Conservation (phyloP, 2,888 invertebrate genomes). For the Aphelenchoides bicaudatus region DNA sequence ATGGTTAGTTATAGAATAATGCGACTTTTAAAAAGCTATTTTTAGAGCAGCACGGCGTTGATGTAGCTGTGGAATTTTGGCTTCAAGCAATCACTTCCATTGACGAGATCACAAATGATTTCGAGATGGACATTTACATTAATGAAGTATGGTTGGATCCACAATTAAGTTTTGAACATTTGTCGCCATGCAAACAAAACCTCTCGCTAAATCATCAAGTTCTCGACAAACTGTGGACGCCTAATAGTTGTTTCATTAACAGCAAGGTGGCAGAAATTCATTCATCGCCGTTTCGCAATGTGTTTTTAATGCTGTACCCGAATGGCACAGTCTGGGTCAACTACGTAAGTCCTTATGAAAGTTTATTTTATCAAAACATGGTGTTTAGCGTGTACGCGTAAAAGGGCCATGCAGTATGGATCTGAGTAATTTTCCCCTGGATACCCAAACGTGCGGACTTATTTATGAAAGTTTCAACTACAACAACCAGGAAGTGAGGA, state of each 20-base stretch:
- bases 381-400: slow-evolving; percentile 45
- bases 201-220: slow-evolving; percentile 58
- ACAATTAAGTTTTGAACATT: slow-evolving; percentile 50
- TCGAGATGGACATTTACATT: slow-evolving; percentile 61
- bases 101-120: slow-evolving; percentile 59
- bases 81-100: slow-evolving; percentile 60
- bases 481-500: slow-evolving; percentile 59
- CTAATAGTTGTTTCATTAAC: slow-evolving; percentile 58
- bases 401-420: slow-evolving; percentile 59
- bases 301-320: slow-evolving; percentile 60
- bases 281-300: slow-evolving; percentile 57
- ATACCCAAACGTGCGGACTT: slow-evolving; percentile 54
- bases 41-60: slow-evolving; percentile 52
- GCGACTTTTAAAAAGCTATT: not conserved
- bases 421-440: slow-evolving; percentile 56
- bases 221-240: slow-evolving; percentile 44
- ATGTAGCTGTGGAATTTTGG: slow-evolving; percentile 60
- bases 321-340: slow-evolving; percentile 60
- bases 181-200: slow-evolving; percentile 60
- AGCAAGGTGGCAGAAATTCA: slow-evolving; percentile 59
- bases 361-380: slow-evolving; percentile 6
- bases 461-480: slow-evolving; percentile 60
- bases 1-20: slow-evolving; percentile 28
- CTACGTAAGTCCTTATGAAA: slow-evolving; percentile 42
- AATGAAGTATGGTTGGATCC: slow-evolving; percentile 60